A percentile compares a stretch with the other conserved stretches of the same genome.
phyloP scores from a whole-genome alignment of 2,888 invertebrate genomes.

The Plagodis dolabraria region DNA sequence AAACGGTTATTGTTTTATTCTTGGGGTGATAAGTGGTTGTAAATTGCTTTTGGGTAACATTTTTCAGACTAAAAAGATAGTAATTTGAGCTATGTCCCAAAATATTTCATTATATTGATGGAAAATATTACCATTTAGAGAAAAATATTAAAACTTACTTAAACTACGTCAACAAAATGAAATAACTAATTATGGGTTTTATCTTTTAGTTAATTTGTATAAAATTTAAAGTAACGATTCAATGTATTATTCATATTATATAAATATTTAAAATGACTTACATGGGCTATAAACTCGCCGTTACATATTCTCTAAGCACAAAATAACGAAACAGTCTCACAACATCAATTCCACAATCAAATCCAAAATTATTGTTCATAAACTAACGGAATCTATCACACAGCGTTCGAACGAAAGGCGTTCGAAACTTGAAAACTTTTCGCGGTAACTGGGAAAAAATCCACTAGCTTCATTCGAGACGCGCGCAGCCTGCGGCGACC shows the following conservation, averaged over 20 bases:
- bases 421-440: conserved; percentile 69
- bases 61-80: too few species aligned
- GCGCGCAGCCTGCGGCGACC: conserved; percentile 57
- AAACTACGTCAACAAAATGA: too few species aligned
- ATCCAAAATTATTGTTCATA: conserved; percentile 27
- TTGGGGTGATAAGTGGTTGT: too few species aligned
- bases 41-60: too few species aligned
- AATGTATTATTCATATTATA: neutral
- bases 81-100: too few species aligned
- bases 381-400: conserved; percentile 4
- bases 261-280: neutral
- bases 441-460: conserved; percentile 41
- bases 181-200: too few species aligned
- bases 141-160: too few species aligned
- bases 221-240: too few species aligned
- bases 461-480: conserved; percentile 36
- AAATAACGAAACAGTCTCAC: conserved; percentile 30
- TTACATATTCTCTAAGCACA: conserved; percentile 34
- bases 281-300: conserved; percentile 40
- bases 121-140: too few species aligned
- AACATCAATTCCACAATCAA: conserved; percentile 40
- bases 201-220: too few species aligned
- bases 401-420: conserved; percentile 39
- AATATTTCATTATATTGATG: too few species aligned
- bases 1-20: too few species aligned